Evolutionary conservation across 2,888 invertebrate genomes (phyloP).

Genomic region (Volucella bombylans): DNA sequence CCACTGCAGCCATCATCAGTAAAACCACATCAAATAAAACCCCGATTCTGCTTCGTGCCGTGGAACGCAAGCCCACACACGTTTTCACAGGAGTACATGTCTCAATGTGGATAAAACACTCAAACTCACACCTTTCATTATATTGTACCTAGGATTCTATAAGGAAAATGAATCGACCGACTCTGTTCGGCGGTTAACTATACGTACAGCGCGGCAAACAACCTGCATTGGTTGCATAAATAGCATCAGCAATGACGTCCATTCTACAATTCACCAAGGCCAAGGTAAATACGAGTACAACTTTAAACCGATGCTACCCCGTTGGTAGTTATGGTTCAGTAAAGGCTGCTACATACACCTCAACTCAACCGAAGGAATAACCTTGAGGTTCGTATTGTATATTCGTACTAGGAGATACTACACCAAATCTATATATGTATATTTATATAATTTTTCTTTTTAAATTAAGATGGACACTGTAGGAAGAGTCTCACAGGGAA

Average conservation of each 20-base stretch:
- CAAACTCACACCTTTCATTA: conserved; percentile 7
- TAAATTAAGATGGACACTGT: conserved; percentile 26
- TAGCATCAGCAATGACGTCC: conserved; percentile 41
- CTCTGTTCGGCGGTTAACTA: too few species aligned
- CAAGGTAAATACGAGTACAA: conserved; percentile 43
- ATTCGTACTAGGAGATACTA: not conserved
- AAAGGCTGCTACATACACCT: not conserved
- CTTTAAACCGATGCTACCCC: not conserved
- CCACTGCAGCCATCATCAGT: conserved; percentile 22
- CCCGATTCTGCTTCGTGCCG: conserved; percentile 13
- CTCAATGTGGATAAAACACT: not conserved
- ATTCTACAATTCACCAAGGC: conserved; percentile 51
- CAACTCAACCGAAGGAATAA: conserved; percentile 34
- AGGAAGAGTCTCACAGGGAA: conserved; percentile 1
- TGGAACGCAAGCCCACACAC: conserved; percentile 10
- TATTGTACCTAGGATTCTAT: not conserved
- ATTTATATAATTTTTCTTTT: not conserved
- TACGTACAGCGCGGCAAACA: conserved; percentile 19
- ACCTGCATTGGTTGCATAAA: conserved; percentile 2
- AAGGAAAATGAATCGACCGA: too few species aligned
- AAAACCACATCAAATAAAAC: conserved; percentile 45
- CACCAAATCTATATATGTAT: conserved; percentile 8
- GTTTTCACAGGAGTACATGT: too few species aligned
- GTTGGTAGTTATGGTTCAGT: not conserved
- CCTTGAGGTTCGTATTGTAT: conserved; percentile 41